Evolutionary conservation across 2,888 invertebrate genomes (phyloP), one percentile per base, ranked within the genome.

Genomic region (Amblyteles armatorius): DNA sequence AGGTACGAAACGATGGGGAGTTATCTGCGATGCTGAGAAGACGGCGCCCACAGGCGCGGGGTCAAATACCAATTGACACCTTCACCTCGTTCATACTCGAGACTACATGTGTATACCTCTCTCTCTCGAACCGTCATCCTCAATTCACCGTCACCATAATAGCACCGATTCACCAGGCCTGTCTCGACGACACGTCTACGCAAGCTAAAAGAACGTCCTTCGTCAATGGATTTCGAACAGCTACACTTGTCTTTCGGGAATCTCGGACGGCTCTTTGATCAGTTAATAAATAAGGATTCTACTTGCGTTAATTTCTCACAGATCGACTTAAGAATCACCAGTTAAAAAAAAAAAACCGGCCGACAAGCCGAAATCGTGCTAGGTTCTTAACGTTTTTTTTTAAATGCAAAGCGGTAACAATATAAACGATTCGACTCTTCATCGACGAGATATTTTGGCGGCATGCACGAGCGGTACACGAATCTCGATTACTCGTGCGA

Each of bases 161-260:
- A 86, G 86, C 84, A 84, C 57, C 84, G 82, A 85, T 87, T 91
- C 92, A 92, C 91, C 92, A 92, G 91, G 92, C 91, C 90, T 93
- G 91, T 86, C 92, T 91, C 88, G 92, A 90, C 89, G 92, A 92
- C 79, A 92, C 91, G 88, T 93, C 92, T 89, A 92, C 91, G 89
- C 92, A 92, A 91, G 91, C 93, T 93, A 92, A 89, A 93, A 92
- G 88, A 91, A 92, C 88, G 89, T 89, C 87, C 87, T 88, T 88
- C 85, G 82, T 90, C 88, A 90, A 89, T 88, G 81, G 83, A 69
- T 84, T 87, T 44, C 19, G 63, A 69, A 82, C 57, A 81, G 33
- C 55, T 22, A 68, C 72, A 65, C 55, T 77, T 57, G 36, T 36
- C 52, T 65, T 63, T 73, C 16, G 55, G 33, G n/a, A 52, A 55